phyloP scores from a whole-genome alignment of 53 echinoderm and acorn worm species.

The Pentamera pediparva region DNA sequence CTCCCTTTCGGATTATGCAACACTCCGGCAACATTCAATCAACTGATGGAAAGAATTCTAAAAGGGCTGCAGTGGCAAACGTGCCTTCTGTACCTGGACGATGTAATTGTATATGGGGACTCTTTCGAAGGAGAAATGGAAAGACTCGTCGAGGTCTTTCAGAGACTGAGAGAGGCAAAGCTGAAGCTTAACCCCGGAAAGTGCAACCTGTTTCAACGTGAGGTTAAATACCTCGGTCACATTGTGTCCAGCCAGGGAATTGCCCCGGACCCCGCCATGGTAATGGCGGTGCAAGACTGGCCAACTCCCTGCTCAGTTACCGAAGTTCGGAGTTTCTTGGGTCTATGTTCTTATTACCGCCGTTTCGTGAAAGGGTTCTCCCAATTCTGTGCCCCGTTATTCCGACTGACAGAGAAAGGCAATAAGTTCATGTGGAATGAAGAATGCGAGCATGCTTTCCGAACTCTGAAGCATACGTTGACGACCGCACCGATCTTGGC shows the following conservation, averaged over 20 bases:
- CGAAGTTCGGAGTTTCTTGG: slow-evolving; percentile 42
- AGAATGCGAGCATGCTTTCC: slow-evolving; percentile 28
- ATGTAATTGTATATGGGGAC: slow-evolving; percentile 33
- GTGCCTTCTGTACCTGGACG: slow-evolving; percentile 48
- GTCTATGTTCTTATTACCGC: slow-evolving; percentile 40
- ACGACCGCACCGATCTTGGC: slow-evolving; percentile 12
- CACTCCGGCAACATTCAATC: slow-evolving; percentile 43
- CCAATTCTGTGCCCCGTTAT: background rate
- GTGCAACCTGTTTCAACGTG: slow-evolving; percentile 38
- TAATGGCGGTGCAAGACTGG: slow-evolving; percentile 24
- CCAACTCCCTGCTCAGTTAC: slow-evolving; percentile 32
- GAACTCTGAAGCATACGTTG: slow-evolving; percentile 10
- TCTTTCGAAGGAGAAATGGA: slow-evolving; percentile 14
- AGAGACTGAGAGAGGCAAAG: slow-evolving; percentile 30
- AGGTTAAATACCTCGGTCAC: slow-evolving; percentile 47
- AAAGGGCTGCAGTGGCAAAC: slow-evolving; percentile 50
- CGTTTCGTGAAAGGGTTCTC: slow-evolving; percentile 18
- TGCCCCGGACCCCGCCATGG: slow-evolving; percentile 22
- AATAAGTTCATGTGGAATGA: slow-evolving; percentile 3
- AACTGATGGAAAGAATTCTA: slow-evolving; percentile 47
- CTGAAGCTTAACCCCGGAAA: slow-evolving; percentile 54
- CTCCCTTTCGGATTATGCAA: slow-evolving; percentile 55
- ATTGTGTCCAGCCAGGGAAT: slow-evolving; percentile 28
- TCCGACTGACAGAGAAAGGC: slow-evolving; percentile 1
- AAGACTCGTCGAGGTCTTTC: slow-evolving; percentile 19